phyloP scores from a whole-genome alignment of 2,797 vertebrate genomes.

The Garrulus glandarius region DNA sequence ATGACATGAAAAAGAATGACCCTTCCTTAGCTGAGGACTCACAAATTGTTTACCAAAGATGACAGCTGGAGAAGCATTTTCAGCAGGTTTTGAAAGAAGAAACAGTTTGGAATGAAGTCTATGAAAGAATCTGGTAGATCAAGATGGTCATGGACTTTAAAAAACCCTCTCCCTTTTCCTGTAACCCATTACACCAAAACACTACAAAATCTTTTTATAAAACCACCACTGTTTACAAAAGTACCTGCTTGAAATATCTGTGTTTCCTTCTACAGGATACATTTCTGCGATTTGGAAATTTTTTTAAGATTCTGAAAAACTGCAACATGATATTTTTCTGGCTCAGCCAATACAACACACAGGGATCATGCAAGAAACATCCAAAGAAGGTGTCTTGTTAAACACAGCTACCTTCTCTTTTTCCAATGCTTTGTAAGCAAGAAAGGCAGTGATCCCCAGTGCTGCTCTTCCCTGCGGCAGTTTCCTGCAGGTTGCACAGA shows the following conservation, averaged over 20 bases:
- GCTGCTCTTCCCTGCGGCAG: background rate
- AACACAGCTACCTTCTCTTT: background rate
- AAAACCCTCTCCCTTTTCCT: background rate
- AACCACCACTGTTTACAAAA: background rate
- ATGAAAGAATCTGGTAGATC: background rate
- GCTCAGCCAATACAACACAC: background rate
- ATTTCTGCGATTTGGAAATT: background rate
- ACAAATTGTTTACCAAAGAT: background rate
- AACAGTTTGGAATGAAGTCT: background rate
- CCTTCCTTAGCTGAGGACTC: slow-evolving; percentile 43
- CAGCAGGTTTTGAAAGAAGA: background rate
- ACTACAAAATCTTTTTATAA: background rate
- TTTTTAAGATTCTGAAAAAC: background rate
- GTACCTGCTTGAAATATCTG: background rate
- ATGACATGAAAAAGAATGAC: slow-evolving; percentile 61
- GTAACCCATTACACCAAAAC: background rate
- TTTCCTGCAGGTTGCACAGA: background rate
- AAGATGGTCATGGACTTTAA: background rate
- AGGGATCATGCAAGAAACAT: rapidly evolving
- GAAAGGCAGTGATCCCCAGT: background rate
- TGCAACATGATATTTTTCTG: background rate
- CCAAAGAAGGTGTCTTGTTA: background rate
- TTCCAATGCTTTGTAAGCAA: background rate
- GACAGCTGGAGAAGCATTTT: background rate
- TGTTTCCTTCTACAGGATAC: background rate